Percentiles rank a stretch among this genome's conserved stretches.
Evolutionary conservation across 2,888 invertebrate genomes (phyloP).

Genomic region (Diarsia mendica): DNA sequence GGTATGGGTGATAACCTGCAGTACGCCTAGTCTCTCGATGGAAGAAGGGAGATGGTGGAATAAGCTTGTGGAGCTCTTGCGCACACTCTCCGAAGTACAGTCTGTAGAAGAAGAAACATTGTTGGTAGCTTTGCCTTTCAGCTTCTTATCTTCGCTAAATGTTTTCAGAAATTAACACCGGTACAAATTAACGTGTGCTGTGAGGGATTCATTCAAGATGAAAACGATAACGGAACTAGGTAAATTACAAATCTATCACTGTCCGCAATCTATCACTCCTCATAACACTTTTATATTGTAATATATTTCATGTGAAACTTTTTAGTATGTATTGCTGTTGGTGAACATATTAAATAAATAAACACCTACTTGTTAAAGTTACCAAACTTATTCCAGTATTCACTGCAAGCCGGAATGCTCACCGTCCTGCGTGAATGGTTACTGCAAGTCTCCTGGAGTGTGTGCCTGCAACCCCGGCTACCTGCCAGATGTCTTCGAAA

Average conservation of each 20-base stretch:
- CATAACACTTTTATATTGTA: no score
- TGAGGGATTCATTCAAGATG: conserved; percentile 62
- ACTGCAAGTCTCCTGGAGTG: conserved; percentile 63
- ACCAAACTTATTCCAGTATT: conserved; percentile 50
- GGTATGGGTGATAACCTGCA: no score
- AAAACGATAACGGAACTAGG: conserved; percentile 46
- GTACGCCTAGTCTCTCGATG: no score
- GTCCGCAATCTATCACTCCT: background rate
- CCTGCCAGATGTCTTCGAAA: conserved; percentile 40
- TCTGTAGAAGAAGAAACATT: no score
- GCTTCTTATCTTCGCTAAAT: background rate
- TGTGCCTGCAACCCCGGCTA: conserved; percentile 66
- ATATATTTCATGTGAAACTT: no score
- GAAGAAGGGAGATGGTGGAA: no score
- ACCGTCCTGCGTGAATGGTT: conserved; percentile 64
- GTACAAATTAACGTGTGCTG: conserved; percentile 62
- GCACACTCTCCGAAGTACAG: no score
- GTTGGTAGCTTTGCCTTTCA: background rate
- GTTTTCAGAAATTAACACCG: conserved; percentile 60
- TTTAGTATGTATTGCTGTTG: no score
- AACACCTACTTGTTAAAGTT: background rate
- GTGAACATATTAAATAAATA: no score
- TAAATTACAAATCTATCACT: conserved; percentile 17
- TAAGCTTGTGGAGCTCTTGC: no score
- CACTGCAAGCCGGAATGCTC: conserved; percentile 65